Percentiles rank a stretch among this genome's conserved stretches.
Conservation (phyloP, 2,113 vertebrate genomes). For the Gallinago jamesoni region DNA sequence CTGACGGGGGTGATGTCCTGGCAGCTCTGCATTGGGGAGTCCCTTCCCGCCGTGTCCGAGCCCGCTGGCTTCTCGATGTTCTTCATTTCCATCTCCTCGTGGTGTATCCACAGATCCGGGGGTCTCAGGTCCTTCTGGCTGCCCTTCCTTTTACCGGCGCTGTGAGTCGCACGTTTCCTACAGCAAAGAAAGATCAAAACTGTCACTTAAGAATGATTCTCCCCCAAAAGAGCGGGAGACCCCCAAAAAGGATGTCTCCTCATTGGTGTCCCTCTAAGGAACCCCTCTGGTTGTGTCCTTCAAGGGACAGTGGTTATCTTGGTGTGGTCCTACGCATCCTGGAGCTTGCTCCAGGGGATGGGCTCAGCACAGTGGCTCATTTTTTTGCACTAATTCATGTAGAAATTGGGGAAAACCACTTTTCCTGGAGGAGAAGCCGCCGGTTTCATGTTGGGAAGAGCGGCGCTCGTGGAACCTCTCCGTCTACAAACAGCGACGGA, state of each 20-base stretch:
- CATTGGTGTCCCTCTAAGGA: not conserved
- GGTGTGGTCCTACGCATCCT: not conserved
- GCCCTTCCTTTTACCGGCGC: constrained; percentile 87
- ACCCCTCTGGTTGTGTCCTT: not conserved
- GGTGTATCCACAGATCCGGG: constrained; percentile 96
- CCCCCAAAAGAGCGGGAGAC: too few species aligned
- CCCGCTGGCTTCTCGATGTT: constrained; percentile 89
- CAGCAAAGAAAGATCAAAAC: not conserved
- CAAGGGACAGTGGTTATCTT: not conserved
- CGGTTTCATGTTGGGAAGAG: not conserved
- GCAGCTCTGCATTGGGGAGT: constrained; percentile 85
- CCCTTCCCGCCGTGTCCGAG: constrained; percentile 77
- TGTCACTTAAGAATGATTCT: not conserved
- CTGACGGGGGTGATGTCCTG: constrained; percentile 89
- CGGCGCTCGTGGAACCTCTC: not conserved
- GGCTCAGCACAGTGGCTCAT: not conserved
- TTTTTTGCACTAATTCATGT: not conserved
- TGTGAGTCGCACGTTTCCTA: constrained; percentile 90
- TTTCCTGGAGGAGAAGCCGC: not conserved
- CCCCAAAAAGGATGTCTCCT: not conserved
- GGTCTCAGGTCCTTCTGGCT: constrained; percentile 94
- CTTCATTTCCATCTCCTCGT: constrained; percentile 98
- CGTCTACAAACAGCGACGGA: not conserved
- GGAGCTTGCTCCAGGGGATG: not conserved
- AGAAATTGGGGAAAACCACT: not conserved